Evolutionary conservation across 2,113 vertebrate species (phyloP).

Genomic region (Mystacornis crossleyi): DNA sequence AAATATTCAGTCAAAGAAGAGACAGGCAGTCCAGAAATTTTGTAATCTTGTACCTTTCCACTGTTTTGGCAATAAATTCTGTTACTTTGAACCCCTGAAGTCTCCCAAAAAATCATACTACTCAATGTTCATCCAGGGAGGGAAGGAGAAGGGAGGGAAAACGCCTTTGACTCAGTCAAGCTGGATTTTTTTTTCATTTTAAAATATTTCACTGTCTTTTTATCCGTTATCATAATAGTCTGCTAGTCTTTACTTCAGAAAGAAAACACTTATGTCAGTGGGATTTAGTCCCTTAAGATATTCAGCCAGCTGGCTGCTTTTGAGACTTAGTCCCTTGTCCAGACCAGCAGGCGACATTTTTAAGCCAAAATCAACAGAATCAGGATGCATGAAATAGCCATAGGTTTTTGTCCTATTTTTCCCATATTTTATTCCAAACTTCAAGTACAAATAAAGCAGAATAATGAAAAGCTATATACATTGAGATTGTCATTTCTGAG

Average conservation of each 20-base stretch:
- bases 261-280: not conserved
- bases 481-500: not conserved
- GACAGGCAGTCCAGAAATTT: not conserved
- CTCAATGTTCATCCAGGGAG: not conserved
- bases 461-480: not conserved
- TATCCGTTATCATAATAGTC: not conserved
- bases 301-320: not conserved
- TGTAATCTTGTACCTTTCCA: not conserved
- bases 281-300: not conserved
- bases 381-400: not conserved
- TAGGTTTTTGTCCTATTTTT: not conserved
- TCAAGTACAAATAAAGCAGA: not conserved
- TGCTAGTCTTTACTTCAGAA: not conserved
- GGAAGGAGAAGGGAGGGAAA: not conserved
- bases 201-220: not conserved
- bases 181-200: not conserved
- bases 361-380: not conserved
- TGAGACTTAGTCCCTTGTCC: not conserved
- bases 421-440: not conserved
- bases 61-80: not conserved
- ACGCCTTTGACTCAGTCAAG: not conserved
- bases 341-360: not conserved
- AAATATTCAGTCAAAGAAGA: not conserved
- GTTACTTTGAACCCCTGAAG: not conserved
- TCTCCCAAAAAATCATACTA: not conserved